phyloP scores from a whole-genome alignment of 1,140 invertebrate species.

The Globodera ellingtonae region DNA sequence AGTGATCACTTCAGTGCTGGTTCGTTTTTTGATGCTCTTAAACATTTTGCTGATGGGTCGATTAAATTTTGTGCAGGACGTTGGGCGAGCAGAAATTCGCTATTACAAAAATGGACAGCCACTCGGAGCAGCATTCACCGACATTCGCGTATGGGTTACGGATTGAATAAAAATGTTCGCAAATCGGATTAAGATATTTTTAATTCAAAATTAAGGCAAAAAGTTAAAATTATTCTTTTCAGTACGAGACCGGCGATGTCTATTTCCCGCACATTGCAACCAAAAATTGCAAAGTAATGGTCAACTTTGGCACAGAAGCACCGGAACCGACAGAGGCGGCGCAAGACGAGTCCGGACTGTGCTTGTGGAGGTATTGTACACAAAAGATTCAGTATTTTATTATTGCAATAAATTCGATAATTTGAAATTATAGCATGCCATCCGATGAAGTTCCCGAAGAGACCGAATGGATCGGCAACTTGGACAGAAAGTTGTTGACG shows the following conservation, averaged over 20 bases:
- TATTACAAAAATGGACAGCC: conserved; percentile 57
- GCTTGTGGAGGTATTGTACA: conserved; percentile 1
- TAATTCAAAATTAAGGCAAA: not conserved
- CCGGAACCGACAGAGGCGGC: conserved; percentile 33
- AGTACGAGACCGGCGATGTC: conserved; percentile 44
- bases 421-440: conserved; percentile 9
- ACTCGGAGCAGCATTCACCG: conserved; percentile 57
- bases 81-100: conserved; percentile 44
- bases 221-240: conserved; percentile 11
- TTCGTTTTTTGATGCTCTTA: conserved; percentile 29
- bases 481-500: conserved; percentile 26
- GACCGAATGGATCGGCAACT: conserved; percentile 28
- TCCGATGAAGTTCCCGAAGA: conserved; percentile 28
- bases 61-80: conserved; percentile 48
- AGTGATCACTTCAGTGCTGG: conserved; percentile 52
- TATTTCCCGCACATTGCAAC: conserved; percentile 60
- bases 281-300: conserved; percentile 60
- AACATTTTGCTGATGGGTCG: conserved; percentile 6
- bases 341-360: not conserved
- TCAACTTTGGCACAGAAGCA: conserved; percentile 59
- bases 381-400: not conserved
- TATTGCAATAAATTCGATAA: not conserved
- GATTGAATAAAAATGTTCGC: not conserved
- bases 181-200: not conserved
- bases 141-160: not conserved